Evolutionary conservation across 2,888 invertebrate genomes (phyloP).

Genomic region (Lepidocyrtinus sp.): DNA sequence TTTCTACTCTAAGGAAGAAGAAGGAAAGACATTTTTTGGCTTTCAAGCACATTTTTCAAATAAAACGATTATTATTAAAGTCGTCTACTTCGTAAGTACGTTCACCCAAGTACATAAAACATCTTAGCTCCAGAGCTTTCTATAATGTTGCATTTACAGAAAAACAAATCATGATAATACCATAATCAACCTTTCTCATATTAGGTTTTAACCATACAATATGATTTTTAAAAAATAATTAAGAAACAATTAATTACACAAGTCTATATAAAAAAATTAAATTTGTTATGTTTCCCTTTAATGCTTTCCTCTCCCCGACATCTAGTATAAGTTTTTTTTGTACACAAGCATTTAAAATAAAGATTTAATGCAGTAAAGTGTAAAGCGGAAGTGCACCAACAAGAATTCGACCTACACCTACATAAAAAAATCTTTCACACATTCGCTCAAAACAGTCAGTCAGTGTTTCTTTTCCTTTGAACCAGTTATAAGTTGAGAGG

Average conservation of each 20-base stretch:
- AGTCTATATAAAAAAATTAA: not conserved
- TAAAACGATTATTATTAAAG: not conserved
- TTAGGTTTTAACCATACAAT: conserved; percentile 19
- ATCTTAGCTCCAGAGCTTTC: conserved; percentile 31
- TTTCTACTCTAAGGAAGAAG: too few relatives aligned
- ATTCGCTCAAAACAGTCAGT: not conserved
- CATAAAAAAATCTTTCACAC: not conserved
- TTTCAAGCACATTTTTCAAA: too few relatives aligned
- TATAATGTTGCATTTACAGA: not conserved
- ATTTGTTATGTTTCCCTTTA: not conserved
- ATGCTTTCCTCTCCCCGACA: not conserved
- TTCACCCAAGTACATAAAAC: conserved; percentile 15
- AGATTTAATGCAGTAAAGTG: not conserved
- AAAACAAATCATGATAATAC: conserved; percentile 9
- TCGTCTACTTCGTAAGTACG: conserved; percentile 8
- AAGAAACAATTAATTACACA: not conserved
- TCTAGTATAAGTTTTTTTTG: not conserved
- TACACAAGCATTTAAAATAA: not conserved
- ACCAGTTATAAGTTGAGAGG: too few relatives aligned
- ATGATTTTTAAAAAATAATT: not conserved
- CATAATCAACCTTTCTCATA: conserved; percentile 19
- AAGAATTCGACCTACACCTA: not conserved
- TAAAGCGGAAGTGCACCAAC: not conserved
- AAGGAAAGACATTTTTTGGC: too few relatives aligned
- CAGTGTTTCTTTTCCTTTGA: not conserved